Evolutionary conservation across 1,140 invertebrate species (phyloP).

Genomic region (Scaptomyza montana): DNA sequence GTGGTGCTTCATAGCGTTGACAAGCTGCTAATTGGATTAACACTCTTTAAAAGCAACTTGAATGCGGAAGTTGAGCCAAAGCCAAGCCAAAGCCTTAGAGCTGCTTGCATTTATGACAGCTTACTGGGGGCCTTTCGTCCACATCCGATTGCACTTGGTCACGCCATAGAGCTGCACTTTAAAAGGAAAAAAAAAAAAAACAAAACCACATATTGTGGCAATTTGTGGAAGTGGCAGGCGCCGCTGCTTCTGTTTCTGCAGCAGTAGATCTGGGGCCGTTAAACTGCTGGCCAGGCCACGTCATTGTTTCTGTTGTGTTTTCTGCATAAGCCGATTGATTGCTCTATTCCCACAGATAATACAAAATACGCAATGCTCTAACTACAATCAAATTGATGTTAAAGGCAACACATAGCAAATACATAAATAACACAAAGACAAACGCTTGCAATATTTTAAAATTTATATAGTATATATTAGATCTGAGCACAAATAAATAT

Average conservation of each 20-base stretch:
- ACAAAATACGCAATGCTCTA: background rate
- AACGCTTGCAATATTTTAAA: too few relatives aligned
- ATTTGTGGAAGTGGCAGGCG: slow-evolving; percentile 2
- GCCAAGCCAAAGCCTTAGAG: slow-evolving; percentile 37
- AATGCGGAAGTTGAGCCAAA: slow-evolving; percentile 52
- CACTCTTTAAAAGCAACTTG: slow-evolving; percentile 19
- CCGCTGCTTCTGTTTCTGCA: background rate
- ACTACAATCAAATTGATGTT: too few relatives aligned
- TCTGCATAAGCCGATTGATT: slow-evolving; percentile 3
- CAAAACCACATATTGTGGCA: slow-evolving; percentile 16
- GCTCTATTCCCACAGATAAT: background rate
- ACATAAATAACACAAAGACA: too few relatives aligned
- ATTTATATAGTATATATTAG: too few relatives aligned
- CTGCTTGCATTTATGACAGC: slow-evolving; percentile 33
- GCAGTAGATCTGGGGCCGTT: slow-evolving; percentile 31
- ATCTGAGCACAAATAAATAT: too few relatives aligned
- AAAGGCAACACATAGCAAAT: too few relatives aligned
- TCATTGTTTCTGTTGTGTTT: slow-evolving; percentile 18
- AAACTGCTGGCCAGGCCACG: slow-evolving; percentile 30
- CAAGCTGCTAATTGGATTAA: slow-evolving; percentile 57
- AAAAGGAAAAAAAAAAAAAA: background rate
- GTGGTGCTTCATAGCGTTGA: background rate
- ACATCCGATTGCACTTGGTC: slow-evolving; percentile 53
- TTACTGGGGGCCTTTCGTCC: slow-evolving; percentile 11
- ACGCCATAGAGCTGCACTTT: slow-evolving; percentile 35